phyloP scores from a whole-genome alignment of 2,888 invertebrate genomes.

The Metalampra italica region DNA sequence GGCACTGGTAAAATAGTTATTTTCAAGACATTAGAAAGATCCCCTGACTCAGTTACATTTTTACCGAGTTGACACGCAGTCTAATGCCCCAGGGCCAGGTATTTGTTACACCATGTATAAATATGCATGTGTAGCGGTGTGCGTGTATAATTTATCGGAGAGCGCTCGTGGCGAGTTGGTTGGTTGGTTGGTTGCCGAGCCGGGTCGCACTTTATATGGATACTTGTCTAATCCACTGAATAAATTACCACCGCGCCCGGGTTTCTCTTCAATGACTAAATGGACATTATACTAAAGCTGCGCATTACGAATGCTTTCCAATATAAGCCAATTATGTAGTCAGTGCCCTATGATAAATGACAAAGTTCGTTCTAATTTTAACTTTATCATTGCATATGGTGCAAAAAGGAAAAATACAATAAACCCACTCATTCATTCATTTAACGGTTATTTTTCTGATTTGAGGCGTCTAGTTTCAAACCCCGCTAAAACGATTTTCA shows the following conservation, averaged over 20 bases:
- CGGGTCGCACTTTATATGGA: conserved; percentile 68
- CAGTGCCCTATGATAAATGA: too few species aligned
- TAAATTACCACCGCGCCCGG: conserved; percentile 62
- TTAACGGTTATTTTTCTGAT: too few species aligned
- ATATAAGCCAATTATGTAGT: too few species aligned
- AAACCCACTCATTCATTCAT: too few species aligned
- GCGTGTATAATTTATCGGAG: conserved; percentile 57
- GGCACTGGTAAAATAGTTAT: too few species aligned
- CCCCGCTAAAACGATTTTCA: too few species aligned
- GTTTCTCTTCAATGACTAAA: conserved; percentile 70
- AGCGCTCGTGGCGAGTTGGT: conserved; percentile 31
- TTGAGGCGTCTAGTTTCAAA: too few species aligned
- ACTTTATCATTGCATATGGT: too few species aligned
- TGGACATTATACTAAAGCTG: conserved; percentile 25
- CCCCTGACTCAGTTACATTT: too few species aligned
- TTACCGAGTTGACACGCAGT: not conserved
- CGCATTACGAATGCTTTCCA: too few species aligned
- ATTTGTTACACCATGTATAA: conserved; percentile 12
- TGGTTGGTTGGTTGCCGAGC: conserved; percentile 35
- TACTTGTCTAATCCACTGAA: conserved; percentile 66
- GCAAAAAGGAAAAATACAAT: too few species aligned
- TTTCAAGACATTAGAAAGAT: not conserved
- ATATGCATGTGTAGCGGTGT: conserved; percentile 28
- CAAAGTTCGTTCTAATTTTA: too few species aligned
- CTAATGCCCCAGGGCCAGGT: conserved; percentile 12